A percentile compares a stretch with the other conserved stretches of the same genome.
These are phyloP conservation scores for Augiades crinisus DNA, from an alignment of 2,888 invertebrate species.

Conservation along the genomic window DNA sequence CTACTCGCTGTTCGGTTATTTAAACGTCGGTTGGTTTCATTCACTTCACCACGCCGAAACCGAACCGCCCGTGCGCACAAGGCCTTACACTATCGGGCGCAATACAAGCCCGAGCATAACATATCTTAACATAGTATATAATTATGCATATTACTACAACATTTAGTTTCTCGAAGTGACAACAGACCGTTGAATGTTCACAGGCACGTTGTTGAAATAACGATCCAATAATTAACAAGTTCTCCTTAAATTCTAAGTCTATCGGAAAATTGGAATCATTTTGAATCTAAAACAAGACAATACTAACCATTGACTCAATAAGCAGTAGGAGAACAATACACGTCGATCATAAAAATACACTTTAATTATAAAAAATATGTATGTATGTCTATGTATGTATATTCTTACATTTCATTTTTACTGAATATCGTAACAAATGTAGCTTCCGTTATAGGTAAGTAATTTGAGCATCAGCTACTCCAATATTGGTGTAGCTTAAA, in stretches of 20 bases:
- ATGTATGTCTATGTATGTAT: too few relatives aligned
- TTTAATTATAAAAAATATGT: too few relatives aligned
- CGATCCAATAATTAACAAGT: not conserved
- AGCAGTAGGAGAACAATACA: too few relatives aligned
- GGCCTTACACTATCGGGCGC: constrained; percentile 11
- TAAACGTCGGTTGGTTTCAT: too few relatives aligned
- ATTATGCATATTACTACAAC: constrained; percentile 7
- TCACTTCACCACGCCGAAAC: too few relatives aligned
- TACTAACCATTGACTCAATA: constrained; percentile 8
- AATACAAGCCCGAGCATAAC: constrained; percentile 1
- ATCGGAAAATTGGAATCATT: constrained; percentile 3
- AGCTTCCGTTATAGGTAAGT: too few relatives aligned
- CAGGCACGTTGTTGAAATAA: not conserved
- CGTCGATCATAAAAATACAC: too few relatives aligned
- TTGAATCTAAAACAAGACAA: constrained; percentile 2
- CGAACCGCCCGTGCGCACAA: not conserved
- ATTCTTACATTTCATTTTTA: too few relatives aligned
- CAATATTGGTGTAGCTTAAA: too few relatives aligned
- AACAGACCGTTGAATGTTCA: constrained; percentile 8
- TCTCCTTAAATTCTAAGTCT: not conserved
- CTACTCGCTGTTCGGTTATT: too few relatives aligned
- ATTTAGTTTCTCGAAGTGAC: constrained; percentile 13
- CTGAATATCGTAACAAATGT: too few relatives aligned
- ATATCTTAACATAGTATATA: constrained; percentile 1
- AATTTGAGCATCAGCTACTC: too few relatives aligned